phyloP scores from a whole-genome alignment of 23 tunicate species.

The Clavelina lepadiformis region DNA sequence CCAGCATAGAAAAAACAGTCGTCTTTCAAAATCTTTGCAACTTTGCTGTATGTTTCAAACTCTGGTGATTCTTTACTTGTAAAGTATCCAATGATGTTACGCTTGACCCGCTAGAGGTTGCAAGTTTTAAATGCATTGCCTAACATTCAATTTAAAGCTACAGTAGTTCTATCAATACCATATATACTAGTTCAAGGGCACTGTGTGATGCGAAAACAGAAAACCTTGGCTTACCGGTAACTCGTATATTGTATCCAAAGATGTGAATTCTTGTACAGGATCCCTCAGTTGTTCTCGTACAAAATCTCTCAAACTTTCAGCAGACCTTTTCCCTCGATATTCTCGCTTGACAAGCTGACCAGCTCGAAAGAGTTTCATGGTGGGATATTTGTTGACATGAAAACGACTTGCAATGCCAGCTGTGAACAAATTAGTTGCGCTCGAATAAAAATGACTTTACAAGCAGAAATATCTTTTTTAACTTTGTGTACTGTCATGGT shows the following conservation, averaged over 20 bases:
- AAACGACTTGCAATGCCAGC: constrained; percentile 64
- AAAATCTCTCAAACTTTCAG: constrained; percentile 47
- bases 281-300: constrained; percentile 78
- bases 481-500: background rate
- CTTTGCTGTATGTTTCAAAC: constrained; percentile 41
- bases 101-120: constrained; percentile 75
- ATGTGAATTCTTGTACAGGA: constrained; percentile 63
- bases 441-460: too few species aligned
- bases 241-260: constrained; percentile 79
- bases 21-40: constrained; percentile 81
- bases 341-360: constrained; percentile 85
- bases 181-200: background rate
- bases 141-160: background rate
- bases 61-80: constrained; percentile 53
- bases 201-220: constrained; percentile 2
- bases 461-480: too few species aligned
- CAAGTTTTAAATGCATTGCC: too few species aligned
- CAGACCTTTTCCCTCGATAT: constrained; percentile 83
- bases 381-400: constrained; percentile 91
- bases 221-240: constrained; percentile 46
- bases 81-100: constrained; percentile 84
- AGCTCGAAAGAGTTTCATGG: constrained; percentile 85
- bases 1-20: constrained; percentile 89
- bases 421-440: too few species aligned
- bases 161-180: background rate